These are phyloP conservation scores for Microcebus jonahi DNA, from an alignment of 2,113 vertebrate genomes.

Conservation along the genomic window DNA sequence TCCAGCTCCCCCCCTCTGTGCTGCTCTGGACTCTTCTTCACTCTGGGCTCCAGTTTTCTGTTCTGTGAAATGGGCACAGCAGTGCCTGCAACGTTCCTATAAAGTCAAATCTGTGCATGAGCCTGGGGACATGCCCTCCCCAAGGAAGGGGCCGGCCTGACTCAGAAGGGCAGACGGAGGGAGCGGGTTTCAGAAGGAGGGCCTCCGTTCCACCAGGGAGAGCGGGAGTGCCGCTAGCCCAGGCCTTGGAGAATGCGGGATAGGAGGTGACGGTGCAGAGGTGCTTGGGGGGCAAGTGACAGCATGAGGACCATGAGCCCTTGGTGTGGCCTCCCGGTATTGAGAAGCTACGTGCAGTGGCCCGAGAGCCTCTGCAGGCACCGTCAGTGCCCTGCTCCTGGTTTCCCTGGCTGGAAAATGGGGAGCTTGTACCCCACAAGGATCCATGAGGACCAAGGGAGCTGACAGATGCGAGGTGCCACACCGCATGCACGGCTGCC, in stretches of 20 bases:
- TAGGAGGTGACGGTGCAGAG: not conserved
- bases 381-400: not conserved
- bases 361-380: no score
- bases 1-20: not conserved
- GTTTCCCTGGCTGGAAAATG: not conserved
- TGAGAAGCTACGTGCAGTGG: not conserved
- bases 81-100: not conserved
- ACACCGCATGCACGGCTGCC: fast-evolving
- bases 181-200: no score
- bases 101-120: no score
- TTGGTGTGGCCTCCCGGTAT: not conserved
- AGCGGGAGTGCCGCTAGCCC: no score
- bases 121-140: not conserved
- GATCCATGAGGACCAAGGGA: not conserved
- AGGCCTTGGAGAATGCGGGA: not conserved
- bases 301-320: not conserved
- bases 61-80: not conserved
- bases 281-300: not conserved
- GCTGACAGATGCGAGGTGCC: not conserved
- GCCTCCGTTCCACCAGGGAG: not conserved
- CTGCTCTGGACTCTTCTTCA: fast-evolving
- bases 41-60: not conserved
- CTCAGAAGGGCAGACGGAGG: not conserved
- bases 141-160: not conserved
- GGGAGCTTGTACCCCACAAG: not conserved